Percentiles rank a stretch among this genome's conserved stretches.
These are phyloP conservation scores for Gonocerus acuteangulatus DNA, from an alignment of 2,888 invertebrate genomes.

Conservation along the genomic window DNA sequence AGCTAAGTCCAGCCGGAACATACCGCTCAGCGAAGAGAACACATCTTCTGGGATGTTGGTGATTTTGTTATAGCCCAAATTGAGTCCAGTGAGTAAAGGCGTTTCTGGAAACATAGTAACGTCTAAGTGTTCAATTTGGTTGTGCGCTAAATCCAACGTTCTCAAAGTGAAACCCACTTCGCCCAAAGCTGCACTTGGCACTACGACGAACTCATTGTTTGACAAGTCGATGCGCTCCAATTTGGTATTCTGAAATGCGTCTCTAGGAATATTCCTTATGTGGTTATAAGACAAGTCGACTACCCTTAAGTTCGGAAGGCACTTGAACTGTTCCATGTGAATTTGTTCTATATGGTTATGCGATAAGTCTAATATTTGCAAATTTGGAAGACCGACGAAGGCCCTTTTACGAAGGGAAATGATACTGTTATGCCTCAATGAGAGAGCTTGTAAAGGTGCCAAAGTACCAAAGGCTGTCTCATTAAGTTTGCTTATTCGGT, in stretches of 20 bases:
- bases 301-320: conserved; percentile 63
- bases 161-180: conserved; percentile 72
- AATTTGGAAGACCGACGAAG: conserved; percentile 62
- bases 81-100: conserved; percentile 66
- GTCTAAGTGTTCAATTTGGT: conserved; percentile 77
- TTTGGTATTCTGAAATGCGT: conserved; percentile 70
- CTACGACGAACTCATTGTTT: conserved; percentile 67
- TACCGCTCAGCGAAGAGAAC: conserved; percentile 69
- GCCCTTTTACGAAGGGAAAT: conserved; percentile 64
- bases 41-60: conserved; percentile 82
- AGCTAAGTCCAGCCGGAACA: conserved; percentile 72
- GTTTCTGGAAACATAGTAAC: conserved; percentile 78
- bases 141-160: conserved; percentile 67
- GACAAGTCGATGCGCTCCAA: conserved; percentile 74
- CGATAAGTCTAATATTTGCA: conserved; percentile 73
- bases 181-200: conserved; percentile 68
- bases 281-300: conserved; percentile 65
- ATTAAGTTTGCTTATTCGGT: conserved; percentile 61
- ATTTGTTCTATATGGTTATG: conserved; percentile 67
- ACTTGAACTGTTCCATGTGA: conserved; percentile 71
- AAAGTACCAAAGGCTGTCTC: conserved; percentile 67
- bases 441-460: conserved; percentile 62
- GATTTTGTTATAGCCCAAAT: conserved; percentile 70
- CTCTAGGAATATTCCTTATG: conserved; percentile 64
- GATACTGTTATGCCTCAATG: conserved; percentile 66